These are phyloP conservation scores for Caradrina clavipalpis DNA, from an alignment of 2,888 invertebrate genomes.

Conservation along the genomic window DNA sequence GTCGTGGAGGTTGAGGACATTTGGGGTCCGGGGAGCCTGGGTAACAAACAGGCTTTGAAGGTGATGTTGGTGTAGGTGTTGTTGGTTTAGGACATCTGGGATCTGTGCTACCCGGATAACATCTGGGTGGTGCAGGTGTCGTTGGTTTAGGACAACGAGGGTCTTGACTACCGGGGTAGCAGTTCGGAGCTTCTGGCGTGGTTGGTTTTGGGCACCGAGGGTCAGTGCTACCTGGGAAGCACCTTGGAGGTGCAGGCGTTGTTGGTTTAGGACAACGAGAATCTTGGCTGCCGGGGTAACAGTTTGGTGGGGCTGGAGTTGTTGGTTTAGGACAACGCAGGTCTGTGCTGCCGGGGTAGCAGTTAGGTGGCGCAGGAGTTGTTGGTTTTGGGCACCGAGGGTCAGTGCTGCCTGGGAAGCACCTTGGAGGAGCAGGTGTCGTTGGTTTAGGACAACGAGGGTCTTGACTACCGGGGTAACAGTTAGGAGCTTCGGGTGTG, in stretches of 20 bases:
- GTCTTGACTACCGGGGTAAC: slow-evolving; percentile 49
- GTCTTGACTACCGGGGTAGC: not conserved
- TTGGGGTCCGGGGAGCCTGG: too few relatives aligned
- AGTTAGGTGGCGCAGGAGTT: slow-evolving; percentile 34
- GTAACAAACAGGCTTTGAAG: too few relatives aligned
- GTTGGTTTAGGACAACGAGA: slow-evolving; percentile 71
- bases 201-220: slow-evolving; percentile 64
- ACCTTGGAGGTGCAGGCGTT: slow-evolving; percentile 64
- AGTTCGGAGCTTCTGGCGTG: not conserved
- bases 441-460: slow-evolving; percentile 65
- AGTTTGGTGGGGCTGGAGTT: slow-evolving; percentile 58
- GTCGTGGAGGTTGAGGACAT: slow-evolving; percentile 10
- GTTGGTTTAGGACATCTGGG: slow-evolving; percentile 63
- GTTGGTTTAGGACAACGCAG: slow-evolving; percentile 63
- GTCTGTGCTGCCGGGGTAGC: slow-evolving; percentile 58
- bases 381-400: slow-evolving; percentile 71
- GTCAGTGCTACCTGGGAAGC: slow-evolving; percentile 64
- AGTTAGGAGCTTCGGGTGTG: too few relatives aligned
- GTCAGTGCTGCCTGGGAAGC: slow-evolving; percentile 69
- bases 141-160: slow-evolving; percentile 22
- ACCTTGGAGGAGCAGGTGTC: slow-evolving; percentile 65
- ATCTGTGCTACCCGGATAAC: slow-evolving; percentile 62
- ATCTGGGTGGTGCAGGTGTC: slow-evolving; percentile 64
- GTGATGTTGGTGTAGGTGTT: slow-evolving; percentile 41
- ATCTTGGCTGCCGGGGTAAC: slow-evolving; percentile 68